Percentiles rank a stretch among this genome's conserved stretches.
Evolutionary conservation across 2,888 invertebrate genomes (phyloP).

Genomic region (Sclerodermus sp.): DNA sequence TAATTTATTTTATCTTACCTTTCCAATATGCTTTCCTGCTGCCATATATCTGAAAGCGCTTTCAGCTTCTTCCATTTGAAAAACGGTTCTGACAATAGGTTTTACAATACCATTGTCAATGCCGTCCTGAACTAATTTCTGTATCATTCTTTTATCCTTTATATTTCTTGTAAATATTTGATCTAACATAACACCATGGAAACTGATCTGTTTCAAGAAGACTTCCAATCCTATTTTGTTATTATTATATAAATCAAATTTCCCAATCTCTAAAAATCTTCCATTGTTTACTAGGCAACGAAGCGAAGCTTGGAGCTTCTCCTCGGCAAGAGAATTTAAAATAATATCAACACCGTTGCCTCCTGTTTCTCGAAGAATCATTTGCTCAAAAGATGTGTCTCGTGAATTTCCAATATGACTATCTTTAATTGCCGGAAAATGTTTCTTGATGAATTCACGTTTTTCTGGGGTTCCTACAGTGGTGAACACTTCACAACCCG

Average conservation of each 20-base stretch:
- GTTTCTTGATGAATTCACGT: slow-evolving; percentile 59
- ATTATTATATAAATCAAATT: slow-evolving; percentile 76
- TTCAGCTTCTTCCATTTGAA: slow-evolving; percentile 67
- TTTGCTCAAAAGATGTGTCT: slow-evolving; percentile 79
- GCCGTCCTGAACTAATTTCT: slow-evolving; percentile 64
- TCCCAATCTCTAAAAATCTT: slow-evolving; percentile 82
- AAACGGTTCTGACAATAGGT: slow-evolving; percentile 70
- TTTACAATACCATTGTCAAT: slow-evolving; percentile 68
- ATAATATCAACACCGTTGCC: slow-evolving; percentile 88
- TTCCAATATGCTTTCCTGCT: slow-evolving; percentile 78
- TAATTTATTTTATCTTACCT: slow-evolving; percentile 57
- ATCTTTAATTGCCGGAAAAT: slow-evolving; percentile 62
- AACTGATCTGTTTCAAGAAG: slow-evolving; percentile 72
- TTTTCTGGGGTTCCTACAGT: slow-evolving; percentile 65
- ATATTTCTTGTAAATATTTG: slow-evolving; percentile 64
- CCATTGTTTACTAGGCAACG: slow-evolving; percentile 65
- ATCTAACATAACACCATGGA: slow-evolving; percentile 79
- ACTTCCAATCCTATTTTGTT: slow-evolving; percentile 66
- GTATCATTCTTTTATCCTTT: slow-evolving; percentile 62
- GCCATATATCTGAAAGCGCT: slow-evolving; percentile 69
- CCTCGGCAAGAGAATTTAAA: slow-evolving; percentile 87
- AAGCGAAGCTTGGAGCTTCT: slow-evolving; percentile 74
- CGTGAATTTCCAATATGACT: slow-evolving; percentile 80
- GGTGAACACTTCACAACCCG: slow-evolving; percentile 65
- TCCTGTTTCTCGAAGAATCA: slow-evolving; percentile 75